phyloP scores from a whole-genome alignment of 2,113 vertebrate genomes.

The Tyrannus savana region DNA sequence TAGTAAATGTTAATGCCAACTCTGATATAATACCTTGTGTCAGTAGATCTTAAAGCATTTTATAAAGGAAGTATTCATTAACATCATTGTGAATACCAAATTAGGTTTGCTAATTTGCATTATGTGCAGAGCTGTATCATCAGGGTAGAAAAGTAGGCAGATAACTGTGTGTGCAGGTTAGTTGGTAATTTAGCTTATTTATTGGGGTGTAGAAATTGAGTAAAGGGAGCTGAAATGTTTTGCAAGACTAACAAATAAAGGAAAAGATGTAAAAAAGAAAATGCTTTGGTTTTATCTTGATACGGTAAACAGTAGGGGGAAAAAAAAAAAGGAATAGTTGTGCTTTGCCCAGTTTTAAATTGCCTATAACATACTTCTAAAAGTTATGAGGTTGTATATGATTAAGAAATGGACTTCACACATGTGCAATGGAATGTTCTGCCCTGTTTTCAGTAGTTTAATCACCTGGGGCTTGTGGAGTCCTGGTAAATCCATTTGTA shows the following conservation, averaged over 20 bases:
- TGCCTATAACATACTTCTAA: not conserved
- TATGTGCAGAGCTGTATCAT: not conserved
- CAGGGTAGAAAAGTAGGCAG: not conserved
- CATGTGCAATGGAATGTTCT: conserved; percentile 24
- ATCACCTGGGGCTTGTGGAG: not conserved
- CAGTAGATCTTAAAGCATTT: conserved; percentile 22
- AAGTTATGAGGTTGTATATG: conserved; percentile 26
- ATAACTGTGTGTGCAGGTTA: not conserved
- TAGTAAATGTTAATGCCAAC: conserved; percentile 10
- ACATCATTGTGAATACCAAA: not conserved
- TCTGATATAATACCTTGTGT: conserved; percentile 1
- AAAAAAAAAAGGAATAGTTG: not conserved
- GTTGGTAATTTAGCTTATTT: not conserved
- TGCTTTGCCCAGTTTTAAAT: conserved; percentile 32
- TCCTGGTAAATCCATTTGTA: conserved; percentile 61
- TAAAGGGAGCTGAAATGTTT: not conserved
- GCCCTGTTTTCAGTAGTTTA: conserved; percentile 48
- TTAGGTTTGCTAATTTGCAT: conserved; percentile 27
- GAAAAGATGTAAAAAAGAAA: not conserved
- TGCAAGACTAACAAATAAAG: not conserved
- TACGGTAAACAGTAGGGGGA: not conserved
- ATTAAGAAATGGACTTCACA: conserved; percentile 59
- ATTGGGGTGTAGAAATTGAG: not conserved
- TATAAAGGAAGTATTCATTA: conserved; percentile 35
- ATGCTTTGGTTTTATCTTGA: not conserved